Conservation (phyloP, 2,888 invertebrate genomes). For the Caenorhabditis imperialis region DNA sequence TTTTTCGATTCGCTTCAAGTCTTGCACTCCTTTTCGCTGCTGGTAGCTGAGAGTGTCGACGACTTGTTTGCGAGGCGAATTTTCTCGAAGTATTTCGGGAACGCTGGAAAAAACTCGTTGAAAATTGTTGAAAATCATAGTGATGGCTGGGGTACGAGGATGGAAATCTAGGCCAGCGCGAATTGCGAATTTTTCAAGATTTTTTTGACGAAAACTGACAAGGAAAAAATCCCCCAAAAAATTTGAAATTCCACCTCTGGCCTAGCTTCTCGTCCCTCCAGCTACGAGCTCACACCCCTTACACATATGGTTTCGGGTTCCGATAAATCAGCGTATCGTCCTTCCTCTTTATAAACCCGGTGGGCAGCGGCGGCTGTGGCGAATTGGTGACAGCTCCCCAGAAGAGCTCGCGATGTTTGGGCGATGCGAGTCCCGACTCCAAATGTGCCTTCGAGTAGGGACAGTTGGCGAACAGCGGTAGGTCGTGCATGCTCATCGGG, state of each 20-base stretch:
- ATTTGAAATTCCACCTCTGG: too few relatives aligned
- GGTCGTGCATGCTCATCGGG: slow-evolving; percentile 41
- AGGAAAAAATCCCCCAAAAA: too few relatives aligned
- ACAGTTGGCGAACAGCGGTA: slow-evolving; percentile 45
- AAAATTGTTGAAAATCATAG: background rate
- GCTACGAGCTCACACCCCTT: too few relatives aligned
- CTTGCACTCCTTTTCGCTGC: slow-evolving; percentile 31
- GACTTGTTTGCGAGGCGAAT: slow-evolving; percentile 39
- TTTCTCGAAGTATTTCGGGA: slow-evolving; percentile 31
- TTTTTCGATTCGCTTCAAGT: slow-evolving; percentile 30
- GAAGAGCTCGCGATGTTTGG: slow-evolving; percentile 22
- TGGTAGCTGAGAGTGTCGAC: slow-evolving; percentile 22
- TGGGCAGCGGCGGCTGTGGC: slow-evolving; percentile 44
- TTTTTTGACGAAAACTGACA: too few relatives aligned
- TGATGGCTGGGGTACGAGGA: too few relatives aligned
- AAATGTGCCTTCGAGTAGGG: slow-evolving; percentile 30
- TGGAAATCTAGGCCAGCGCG: too few relatives aligned
- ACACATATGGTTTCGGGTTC: slow-evolving; percentile 44
- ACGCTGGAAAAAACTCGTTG: slow-evolving; percentile 15
- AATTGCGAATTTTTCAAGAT: too few relatives aligned
- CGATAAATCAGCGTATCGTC: slow-evolving; percentile 42
- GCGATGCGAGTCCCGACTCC: slow-evolving; percentile 19
- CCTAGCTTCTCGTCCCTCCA: too few relatives aligned
- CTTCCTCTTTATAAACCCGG: slow-evolving; percentile 30
- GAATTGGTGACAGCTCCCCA: slow-evolving; percentile 27